Evolutionary conservation across 2,888 invertebrate species (phyloP).

Genomic region (Cryptocheilus praepositus): DNA sequence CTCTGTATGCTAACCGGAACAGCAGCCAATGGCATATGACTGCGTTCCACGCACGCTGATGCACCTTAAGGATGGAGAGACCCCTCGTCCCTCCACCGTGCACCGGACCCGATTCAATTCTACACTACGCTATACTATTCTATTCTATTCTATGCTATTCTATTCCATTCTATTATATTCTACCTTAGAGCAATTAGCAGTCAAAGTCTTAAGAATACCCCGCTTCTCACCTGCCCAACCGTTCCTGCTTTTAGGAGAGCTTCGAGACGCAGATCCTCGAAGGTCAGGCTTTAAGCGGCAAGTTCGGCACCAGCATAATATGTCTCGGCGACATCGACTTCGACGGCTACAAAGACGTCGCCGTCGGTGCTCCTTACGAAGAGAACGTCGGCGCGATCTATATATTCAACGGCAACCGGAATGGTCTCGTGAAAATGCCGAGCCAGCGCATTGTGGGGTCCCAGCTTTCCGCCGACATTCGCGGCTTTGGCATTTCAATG

Average conservation of each 20-base stretch:
- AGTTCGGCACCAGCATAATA: slow-evolving; percentile 79
- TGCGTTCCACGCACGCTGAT: too few relatives aligned
- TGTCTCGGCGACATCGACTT: slow-evolving; percentile 79
- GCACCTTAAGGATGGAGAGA: too few relatives aligned
- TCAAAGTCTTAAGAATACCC: too few relatives aligned
- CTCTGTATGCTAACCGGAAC: too few relatives aligned
- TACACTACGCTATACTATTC: too few relatives aligned
- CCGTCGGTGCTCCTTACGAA: slow-evolving; percentile 69
- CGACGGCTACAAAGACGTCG: slow-evolving; percentile 76
- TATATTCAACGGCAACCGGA: slow-evolving; percentile 64
- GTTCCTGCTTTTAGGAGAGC: slow-evolving; percentile 33
- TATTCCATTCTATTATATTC: too few relatives aligned
- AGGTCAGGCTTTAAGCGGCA: slow-evolving; percentile 73
- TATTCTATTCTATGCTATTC: too few relatives aligned
- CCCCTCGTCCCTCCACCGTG: too few relatives aligned
- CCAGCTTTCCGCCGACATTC: slow-evolving; percentile 55
- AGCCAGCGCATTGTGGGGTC: slow-evolving; percentile 70
- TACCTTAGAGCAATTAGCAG: too few relatives aligned
- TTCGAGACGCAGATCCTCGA: slow-evolving; percentile 50
- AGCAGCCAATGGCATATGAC: too few relatives aligned
- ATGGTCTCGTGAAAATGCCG: slow-evolving; percentile 52
- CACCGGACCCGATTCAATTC: too few relatives aligned
- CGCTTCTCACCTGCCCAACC: background rate
- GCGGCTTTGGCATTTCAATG: slow-evolving; percentile 75
- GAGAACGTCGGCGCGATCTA: slow-evolving; percentile 62